Conservation (phyloP, 2,113 vertebrate species). For the Petaurus breviceps region DNA sequence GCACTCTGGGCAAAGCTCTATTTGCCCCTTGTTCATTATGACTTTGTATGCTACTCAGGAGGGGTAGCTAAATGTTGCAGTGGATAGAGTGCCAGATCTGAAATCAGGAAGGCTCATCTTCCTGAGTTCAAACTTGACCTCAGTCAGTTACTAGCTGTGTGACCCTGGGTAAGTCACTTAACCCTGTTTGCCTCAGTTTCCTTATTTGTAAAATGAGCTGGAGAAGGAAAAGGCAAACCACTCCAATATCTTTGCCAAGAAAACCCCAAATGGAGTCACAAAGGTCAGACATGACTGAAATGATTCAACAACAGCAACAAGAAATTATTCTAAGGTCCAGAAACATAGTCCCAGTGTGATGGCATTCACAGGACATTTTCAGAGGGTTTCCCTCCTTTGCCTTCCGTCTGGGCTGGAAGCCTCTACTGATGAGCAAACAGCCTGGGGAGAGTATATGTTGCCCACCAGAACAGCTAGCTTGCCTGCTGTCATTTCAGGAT, state of each 20-base stretch:
- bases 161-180: not conserved
- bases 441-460: conserved; percentile 54
- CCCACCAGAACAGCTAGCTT: conserved; percentile 66
- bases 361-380: conserved; percentile 60
- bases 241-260: not conserved
- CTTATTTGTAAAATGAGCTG: not conserved
- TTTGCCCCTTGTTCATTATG: not conserved
- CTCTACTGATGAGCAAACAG: conserved; percentile 70
- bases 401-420: conserved; percentile 57
- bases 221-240: not conserved
- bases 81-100: too few relatives aligned
- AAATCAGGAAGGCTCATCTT: not conserved
- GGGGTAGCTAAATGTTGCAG: too few relatives aligned
- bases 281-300: not conserved
- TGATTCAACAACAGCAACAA: not conserved
- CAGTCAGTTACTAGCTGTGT: not conserved
- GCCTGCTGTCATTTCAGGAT: conserved; percentile 79
- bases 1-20: not conserved
- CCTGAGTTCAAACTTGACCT: not conserved
- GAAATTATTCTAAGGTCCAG: not conserved
- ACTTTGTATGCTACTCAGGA: not conserved
- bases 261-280: not conserved
- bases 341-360: conserved; percentile 40
- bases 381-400: conserved; percentile 4
- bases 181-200: not conserved